Conservation (phyloP, 1,140 invertebrate genomes). For the Thereuonema tuberculata region DNA sequence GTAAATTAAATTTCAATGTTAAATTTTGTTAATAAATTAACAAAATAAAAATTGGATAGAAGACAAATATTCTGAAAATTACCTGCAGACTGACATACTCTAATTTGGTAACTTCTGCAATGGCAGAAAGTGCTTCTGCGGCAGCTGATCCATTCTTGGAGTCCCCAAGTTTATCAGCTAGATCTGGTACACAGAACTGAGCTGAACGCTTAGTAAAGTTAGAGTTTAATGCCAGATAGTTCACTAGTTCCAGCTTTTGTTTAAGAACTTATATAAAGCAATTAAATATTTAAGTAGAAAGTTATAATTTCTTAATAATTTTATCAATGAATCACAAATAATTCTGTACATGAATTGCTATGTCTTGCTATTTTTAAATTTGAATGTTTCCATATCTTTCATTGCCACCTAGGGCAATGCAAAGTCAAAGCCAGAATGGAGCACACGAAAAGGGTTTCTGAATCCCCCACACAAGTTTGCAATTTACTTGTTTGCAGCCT, state of each 20-base stretch:
- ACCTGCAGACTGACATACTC: constrained; percentile 58
- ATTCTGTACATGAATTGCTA: too few relatives aligned
- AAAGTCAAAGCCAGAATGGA: too few relatives aligned
- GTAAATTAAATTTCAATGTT: too few relatives aligned
- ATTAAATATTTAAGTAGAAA: neutral
- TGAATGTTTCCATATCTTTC: too few relatives aligned
- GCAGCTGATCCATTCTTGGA: constrained; percentile 57
- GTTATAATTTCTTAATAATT: neutral
- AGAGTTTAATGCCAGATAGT: constrained; percentile 42
- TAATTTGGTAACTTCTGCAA: constrained; percentile 60
- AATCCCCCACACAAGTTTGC: too few relatives aligned
- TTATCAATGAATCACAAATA: too few relatives aligned
- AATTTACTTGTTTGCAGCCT: too few relatives aligned
- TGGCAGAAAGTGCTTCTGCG: constrained; percentile 52
- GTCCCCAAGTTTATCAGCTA: constrained; percentile 74
- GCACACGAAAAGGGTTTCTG: too few relatives aligned
- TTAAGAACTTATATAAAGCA: constrained; percentile 47
- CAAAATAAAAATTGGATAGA: too few relatives aligned
- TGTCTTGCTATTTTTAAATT: neutral
- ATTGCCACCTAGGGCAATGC: too few relatives aligned
- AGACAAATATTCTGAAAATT: too few relatives aligned
- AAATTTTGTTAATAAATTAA: too few relatives aligned
- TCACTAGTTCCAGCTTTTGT: constrained; percentile 59
- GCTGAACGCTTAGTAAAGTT: constrained; percentile 47
- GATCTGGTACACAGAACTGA: constrained; percentile 57